These are phyloP conservation scores for Zaprionus tsacasi DNA, from an alignment of 1,140 invertebrate genomes.

Conservation along the genomic window DNA sequence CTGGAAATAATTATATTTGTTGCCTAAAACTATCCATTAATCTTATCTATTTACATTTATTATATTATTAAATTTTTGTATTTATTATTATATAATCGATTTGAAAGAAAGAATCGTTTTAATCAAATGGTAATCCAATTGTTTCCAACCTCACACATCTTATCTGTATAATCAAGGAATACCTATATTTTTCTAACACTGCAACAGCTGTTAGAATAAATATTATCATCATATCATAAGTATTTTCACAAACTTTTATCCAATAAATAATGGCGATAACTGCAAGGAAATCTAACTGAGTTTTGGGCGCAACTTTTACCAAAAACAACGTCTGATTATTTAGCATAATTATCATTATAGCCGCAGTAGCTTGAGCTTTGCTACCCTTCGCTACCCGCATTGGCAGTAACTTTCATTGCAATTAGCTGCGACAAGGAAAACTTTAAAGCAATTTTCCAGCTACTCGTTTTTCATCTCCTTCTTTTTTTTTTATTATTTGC, in stretches of 20 bases:
- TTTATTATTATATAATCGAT: too few species aligned
- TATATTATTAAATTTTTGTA: too few species aligned
- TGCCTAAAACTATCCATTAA: too few species aligned
- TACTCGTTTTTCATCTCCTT: neutral
- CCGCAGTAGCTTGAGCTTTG: neutral
- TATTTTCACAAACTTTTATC: conserved; percentile 26
- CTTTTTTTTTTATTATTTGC: conserved; percentile 30
- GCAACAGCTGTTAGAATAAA: too few species aligned
- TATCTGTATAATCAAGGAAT: too few species aligned
- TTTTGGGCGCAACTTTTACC: conserved; percentile 15
- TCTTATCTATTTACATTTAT: too few species aligned
- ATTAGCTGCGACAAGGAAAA: conserved; percentile 60
- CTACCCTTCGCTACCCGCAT: conserved; percentile 23
- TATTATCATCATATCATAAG: conserved; percentile 3
- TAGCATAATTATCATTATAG: conserved; percentile 48
- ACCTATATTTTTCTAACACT: too few species aligned
- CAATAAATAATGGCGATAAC: conserved; percentile 35
- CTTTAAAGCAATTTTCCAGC: conserved; percentile 30
- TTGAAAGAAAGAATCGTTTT: too few species aligned
- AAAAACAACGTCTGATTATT: conserved; percentile 55
- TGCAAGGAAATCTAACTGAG: conserved; percentile 2
- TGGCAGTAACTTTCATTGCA: conserved; percentile 62
- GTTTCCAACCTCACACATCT: too few species aligned
- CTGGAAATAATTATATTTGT: too few species aligned
- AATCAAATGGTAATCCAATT: too few species aligned